Evolutionary conservation across 2,113 vertebrate species (phyloP).

Genomic region (Pseudonaja textilis): DNA sequence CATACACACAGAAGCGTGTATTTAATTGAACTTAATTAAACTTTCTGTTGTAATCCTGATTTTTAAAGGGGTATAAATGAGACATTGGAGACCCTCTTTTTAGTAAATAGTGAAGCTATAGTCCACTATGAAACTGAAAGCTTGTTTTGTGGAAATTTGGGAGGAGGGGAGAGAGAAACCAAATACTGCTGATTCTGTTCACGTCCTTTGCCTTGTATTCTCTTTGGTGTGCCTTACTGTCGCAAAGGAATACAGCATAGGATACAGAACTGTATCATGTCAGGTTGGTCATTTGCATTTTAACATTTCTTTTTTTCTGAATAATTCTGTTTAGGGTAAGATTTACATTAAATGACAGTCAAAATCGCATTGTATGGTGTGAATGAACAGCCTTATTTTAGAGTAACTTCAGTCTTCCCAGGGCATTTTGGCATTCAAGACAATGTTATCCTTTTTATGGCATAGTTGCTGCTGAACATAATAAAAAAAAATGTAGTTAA

Average conservation of each 20-base stretch:
- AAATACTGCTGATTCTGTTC: conserved; percentile 63
- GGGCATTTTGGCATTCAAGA: conserved; percentile 17
- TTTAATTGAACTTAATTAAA: conserved; percentile 38
- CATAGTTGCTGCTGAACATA: not conserved
- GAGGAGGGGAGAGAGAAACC: conserved; percentile 31
- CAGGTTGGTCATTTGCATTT: conserved; percentile 37
- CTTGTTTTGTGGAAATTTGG: conserved; percentile 53
- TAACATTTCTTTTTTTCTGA: not conserved
- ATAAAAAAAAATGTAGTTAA: conserved; percentile 15
- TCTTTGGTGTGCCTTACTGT: conserved; percentile 28
- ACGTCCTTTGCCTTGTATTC: conserved; percentile 58
- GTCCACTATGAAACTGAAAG: conserved; percentile 62
- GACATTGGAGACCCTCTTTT: conserved; percentile 59
- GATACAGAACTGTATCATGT: conserved; percentile 29
- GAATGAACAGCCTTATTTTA: conserved; percentile 31
- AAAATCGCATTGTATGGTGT: conserved; percentile 28
- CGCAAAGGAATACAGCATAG: conserved; percentile 37
- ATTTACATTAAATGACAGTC: conserved; percentile 42
- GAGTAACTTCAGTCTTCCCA: conserved; percentile 17
- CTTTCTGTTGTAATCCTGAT: conserved; percentile 56
- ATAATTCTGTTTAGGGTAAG: conserved; percentile 34
- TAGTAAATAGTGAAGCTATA: conserved; percentile 54
- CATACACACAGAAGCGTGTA: conserved; percentile 37
- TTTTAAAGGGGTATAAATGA: conserved; percentile 51
- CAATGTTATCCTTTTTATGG: not conserved